Evolutionary conservation across 1,140 invertebrate species (phyloP).

Genomic region (Antheraea pernyi): DNA sequence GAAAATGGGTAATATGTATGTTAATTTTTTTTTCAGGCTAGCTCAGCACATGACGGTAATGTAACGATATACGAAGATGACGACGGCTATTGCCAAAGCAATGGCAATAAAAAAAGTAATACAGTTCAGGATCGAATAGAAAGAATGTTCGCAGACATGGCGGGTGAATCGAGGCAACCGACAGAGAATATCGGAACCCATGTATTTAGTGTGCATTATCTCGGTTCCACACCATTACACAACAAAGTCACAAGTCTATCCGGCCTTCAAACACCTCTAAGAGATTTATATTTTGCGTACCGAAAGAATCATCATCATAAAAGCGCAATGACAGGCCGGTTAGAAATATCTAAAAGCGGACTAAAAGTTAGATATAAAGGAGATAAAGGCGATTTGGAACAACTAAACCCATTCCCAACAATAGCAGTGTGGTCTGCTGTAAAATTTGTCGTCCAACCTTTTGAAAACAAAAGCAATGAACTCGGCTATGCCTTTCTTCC

Average conservation of each 20-base stretch:
- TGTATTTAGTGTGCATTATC: conserved; percentile 87
- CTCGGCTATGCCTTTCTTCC: conserved; percentile 89
- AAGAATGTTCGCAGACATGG: conserved; percentile 90
- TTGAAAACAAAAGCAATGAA: conserved; percentile 68
- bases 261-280: conserved; percentile 89
- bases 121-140: conserved; percentile 91
- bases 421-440: conserved; percentile 95
- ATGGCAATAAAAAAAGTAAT: conserved; percentile 79
- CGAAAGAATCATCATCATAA: conserved; percentile 75
- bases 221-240: conserved; percentile 88
- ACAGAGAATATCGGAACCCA: conserved; percentile 77
- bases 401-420: conserved; percentile 90
- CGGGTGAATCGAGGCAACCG: conserved; percentile 80
- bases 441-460: conserved; percentile 84
- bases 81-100: conserved; percentile 58
- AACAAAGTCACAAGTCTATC: conserved; percentile 90
- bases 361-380: conserved; percentile 82
- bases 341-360: conserved; percentile 86
- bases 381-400: conserved; percentile 77
- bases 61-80: conserved; percentile 63
- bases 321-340: conserved; percentile 76
- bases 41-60: conserved; percentile 52
- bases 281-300: conserved; percentile 87
- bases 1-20: not conserved
- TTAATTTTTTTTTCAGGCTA: conserved; percentile 48